Evolutionary conservation across 2,888 invertebrate species (phyloP).

Genomic region (Ferdinandea cuprea): DNA sequence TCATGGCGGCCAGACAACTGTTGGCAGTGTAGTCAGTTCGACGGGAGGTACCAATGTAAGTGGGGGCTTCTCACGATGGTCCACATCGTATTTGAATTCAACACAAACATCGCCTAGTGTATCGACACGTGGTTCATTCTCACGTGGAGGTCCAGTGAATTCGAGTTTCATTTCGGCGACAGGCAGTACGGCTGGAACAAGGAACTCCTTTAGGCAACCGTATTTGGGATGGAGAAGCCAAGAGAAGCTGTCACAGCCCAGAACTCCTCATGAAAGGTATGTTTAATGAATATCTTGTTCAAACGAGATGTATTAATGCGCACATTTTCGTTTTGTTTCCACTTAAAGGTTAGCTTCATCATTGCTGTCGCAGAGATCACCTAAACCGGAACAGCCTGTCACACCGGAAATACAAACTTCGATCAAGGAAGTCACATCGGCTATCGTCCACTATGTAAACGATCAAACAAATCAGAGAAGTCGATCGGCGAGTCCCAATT

Average conservation of each 20-base stretch:
- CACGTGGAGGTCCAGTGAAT: slow-evolving; percentile 84
- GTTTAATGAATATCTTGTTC: slow-evolving; percentile 22
- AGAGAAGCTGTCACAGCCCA: slow-evolving; percentile 90
- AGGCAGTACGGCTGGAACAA: slow-evolving; percentile 86
- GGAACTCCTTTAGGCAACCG: slow-evolving; percentile 90
- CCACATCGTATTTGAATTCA: slow-evolving; percentile 89
- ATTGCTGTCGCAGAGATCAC: slow-evolving; percentile 85
- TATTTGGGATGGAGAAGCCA: slow-evolving; percentile 96
- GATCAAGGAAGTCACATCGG: slow-evolving; percentile 96
- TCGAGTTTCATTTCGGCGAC: slow-evolving; percentile 85
- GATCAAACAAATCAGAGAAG: slow-evolving; percentile 85
- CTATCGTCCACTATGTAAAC: slow-evolving; percentile 95
- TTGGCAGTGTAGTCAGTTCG: slow-evolving; percentile 55
- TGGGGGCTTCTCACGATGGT: slow-evolving; percentile 85
- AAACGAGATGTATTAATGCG: neutral
- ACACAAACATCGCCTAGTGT: slow-evolving; percentile 90
- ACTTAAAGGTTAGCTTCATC: slow-evolving; percentile 87
- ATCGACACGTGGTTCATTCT: slow-evolving; percentile 89
- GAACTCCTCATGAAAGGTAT: slow-evolving; percentile 93
- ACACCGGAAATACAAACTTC: slow-evolving; percentile 90
- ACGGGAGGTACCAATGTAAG: slow-evolving; percentile 69
- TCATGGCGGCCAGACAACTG: slow-evolving; percentile 81
- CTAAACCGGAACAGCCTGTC: slow-evolving; percentile 78
- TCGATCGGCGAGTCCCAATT: slow-evolving; percentile 82
- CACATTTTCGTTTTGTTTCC: neutral